phyloP scores from a whole-genome alignment of 2,888 invertebrate species.

The Charanyca ferruginea region DNA sequence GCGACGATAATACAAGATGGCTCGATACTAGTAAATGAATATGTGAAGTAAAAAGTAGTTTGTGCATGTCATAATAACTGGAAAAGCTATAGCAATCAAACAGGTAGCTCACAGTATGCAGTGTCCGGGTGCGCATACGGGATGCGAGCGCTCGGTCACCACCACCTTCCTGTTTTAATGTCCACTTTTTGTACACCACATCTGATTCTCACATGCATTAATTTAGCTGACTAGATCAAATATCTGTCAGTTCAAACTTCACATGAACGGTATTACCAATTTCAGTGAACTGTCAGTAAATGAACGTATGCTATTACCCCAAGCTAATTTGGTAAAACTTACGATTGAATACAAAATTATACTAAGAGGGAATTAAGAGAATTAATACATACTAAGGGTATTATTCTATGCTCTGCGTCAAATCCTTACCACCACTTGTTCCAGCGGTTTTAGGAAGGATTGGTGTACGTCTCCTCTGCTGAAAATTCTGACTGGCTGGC shows the following conservation, averaged over 20 bases:
- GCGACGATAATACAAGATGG: slow-evolving; percentile 58
- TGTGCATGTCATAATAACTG: slow-evolving; percentile 79
- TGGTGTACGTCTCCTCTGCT: no score
- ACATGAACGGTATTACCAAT: slow-evolving; percentile 67
- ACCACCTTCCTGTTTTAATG: slow-evolving; percentile 82
- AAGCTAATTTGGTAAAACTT: neutral
- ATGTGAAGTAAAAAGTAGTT: slow-evolving; percentile 72
- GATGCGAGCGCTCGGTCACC: slow-evolving; percentile 80
- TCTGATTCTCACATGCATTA: slow-evolving; percentile 78
- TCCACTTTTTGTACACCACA: slow-evolving; percentile 79
- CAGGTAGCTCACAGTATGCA: slow-evolving; percentile 79
- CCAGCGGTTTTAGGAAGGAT: no score
- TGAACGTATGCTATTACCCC: neutral
- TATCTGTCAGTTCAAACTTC: slow-evolving; percentile 52
- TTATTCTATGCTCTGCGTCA: no score
- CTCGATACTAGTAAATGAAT: slow-evolving; percentile 62
- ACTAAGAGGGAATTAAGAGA: neutral
- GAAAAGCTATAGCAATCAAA: slow-evolving; percentile 77
- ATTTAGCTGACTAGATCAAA: slow-evolving; percentile 64
- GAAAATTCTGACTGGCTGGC: no score
- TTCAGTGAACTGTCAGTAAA: slow-evolving; percentile 34
- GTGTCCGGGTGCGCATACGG: slow-evolving; percentile 82
- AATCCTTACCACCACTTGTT: no score
- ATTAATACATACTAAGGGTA: no score
- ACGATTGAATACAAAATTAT: slow-evolving; percentile 2